These are phyloP conservation scores for Leptinotarsa peninsularis DNA, from an alignment of 2,888 invertebrate genomes.

Conservation along the genomic window DNA sequence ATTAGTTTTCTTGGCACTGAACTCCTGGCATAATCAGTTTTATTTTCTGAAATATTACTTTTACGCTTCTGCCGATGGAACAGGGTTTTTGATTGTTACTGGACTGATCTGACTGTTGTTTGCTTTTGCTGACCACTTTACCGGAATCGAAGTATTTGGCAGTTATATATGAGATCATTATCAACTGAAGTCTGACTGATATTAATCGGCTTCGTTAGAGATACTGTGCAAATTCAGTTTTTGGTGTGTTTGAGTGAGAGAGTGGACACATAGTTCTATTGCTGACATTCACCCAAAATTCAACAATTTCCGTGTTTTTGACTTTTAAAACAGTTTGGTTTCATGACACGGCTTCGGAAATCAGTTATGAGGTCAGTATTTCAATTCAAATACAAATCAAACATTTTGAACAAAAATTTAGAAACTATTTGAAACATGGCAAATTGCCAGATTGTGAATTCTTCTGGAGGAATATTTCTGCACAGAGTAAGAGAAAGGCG, in stretches of 20 bases:
- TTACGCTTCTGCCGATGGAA: slow-evolving; percentile 33
- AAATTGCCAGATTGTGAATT: slow-evolving; percentile 22
- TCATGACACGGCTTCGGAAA: neutral
- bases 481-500: slow-evolving; percentile 50
- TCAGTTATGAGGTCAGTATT: neutral
- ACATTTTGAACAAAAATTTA: neutral
- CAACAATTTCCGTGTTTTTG: slow-evolving; percentile 2
- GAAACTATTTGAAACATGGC: neutral
- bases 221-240: slow-evolving; percentile 35
- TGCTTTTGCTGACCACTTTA: slow-evolving; percentile 5
- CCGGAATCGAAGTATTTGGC: neutral
- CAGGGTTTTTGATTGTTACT: slow-evolving; percentile 38
- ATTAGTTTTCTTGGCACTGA: slow-evolving; percentile 19
- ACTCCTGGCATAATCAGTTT: slow-evolving; percentile 21
- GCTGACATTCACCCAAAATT: slow-evolving; percentile 25
- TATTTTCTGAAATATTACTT: slow-evolving; percentile 39
- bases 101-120: slow-evolving; percentile 37
- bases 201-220: slow-evolving; percentile 33
- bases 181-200: slow-evolving; percentile 32
- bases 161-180: slow-evolving; percentile 13
- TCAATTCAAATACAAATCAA: slow-evolving; percentile 10
- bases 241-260: slow-evolving; percentile 29
- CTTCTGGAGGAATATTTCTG: slow-evolving; percentile 24
- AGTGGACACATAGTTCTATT: slow-evolving; percentile 24
- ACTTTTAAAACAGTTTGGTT: neutral